Conservation (phyloP, 2,888 invertebrate species). For the Unio delphinus region DNA sequence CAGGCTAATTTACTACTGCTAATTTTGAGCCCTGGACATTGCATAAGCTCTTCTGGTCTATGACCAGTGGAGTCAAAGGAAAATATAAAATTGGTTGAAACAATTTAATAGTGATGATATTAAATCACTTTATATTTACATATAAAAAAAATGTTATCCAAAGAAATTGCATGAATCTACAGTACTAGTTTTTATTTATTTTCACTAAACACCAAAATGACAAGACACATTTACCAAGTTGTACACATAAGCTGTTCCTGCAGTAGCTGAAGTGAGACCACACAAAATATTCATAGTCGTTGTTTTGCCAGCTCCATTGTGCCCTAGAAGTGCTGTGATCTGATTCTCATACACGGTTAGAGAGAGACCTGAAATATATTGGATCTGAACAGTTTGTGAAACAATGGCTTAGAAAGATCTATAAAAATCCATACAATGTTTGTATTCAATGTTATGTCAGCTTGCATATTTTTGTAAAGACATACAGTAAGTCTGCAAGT, state of each 20-base stretch:
- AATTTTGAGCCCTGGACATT: too few relatives aligned
- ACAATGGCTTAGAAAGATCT: background rate
- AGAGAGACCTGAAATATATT: constrained; percentile 76
- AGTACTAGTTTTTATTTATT: too few relatives aligned
- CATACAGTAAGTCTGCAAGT: background rate
- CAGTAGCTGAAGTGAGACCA: constrained; percentile 74
- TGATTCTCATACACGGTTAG: constrained; percentile 87
- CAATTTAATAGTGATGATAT: too few relatives aligned
- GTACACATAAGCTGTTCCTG: constrained; percentile 66
- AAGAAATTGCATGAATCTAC: too few relatives aligned
- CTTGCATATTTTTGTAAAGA: background rate
- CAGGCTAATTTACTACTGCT: too few relatives aligned
- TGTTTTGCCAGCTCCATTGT: constrained; percentile 91
- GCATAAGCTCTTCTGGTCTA: too few relatives aligned
- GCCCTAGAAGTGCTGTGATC: constrained; percentile 88
- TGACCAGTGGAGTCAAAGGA: too few relatives aligned
- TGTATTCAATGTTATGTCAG: background rate
- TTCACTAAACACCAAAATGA: background rate
- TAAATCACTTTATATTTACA: too few relatives aligned
- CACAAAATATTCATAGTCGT: constrained; percentile 89
- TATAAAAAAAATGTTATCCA: too few relatives aligned
- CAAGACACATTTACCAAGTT: constrained; percentile 56
- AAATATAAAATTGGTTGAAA: too few relatives aligned
- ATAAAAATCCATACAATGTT: too few relatives aligned
- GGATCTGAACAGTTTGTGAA: background rate